Percentiles rank a stretch among this genome's conserved stretches.
Conservation (phyloP, 2,113 vertebrate species). For the Todiramphus chloris region DNA sequence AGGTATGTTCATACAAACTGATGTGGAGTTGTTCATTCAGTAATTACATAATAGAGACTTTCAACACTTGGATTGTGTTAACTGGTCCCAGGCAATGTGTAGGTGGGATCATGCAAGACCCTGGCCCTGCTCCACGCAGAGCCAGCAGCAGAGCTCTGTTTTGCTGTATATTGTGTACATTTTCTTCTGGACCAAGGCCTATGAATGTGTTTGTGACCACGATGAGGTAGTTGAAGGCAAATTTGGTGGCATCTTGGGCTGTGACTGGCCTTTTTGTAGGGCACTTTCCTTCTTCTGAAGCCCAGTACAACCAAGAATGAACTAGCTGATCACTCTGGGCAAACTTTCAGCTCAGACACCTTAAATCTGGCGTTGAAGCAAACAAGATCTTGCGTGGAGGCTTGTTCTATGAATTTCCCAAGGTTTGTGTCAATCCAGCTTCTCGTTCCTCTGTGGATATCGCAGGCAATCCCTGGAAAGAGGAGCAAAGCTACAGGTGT, state of each 20-base stretch:
- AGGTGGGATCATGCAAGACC: background rate
- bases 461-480: background rate
- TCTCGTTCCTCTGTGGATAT: background rate
- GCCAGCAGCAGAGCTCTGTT: background rate
- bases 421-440: background rate
- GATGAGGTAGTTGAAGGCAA: background rate
- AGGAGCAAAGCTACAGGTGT: background rate
- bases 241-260: background rate
- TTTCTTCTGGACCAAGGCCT: background rate
- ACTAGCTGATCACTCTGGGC: background rate
- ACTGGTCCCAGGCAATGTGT: background rate
- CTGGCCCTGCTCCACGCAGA: background rate
- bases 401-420: background rate
- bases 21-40: background rate
- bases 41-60: background rate
- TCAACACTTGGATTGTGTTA: rapidly evolving
- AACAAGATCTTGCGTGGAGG: background rate
- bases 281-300: background rate
- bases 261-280: background rate
- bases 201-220: background rate
- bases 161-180: background rate
- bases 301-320: background rate
- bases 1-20: background rate
- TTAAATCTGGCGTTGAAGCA: background rate
- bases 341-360: background rate